Percentiles rank a stretch among this genome's conserved stretches.
phyloP scores from a whole-genome alignment of 2,113 vertebrate genomes.

The Amblyornis subalaris region DNA sequence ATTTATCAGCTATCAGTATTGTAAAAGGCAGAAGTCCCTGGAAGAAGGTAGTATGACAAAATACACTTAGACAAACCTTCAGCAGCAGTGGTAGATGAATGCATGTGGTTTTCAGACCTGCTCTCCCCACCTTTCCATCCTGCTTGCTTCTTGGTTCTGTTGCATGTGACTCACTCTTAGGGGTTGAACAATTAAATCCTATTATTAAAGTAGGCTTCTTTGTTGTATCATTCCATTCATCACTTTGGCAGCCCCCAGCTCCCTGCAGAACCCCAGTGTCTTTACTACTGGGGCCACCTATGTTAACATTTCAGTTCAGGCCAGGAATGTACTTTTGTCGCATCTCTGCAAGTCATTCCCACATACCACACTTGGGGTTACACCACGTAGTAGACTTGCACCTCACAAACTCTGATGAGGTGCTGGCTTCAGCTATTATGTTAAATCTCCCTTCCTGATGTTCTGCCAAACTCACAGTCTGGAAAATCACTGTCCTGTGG shows the following conservation, averaged over 20 bases:
- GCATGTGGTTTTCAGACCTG: neutral
- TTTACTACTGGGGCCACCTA: neutral
- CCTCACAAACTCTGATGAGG: neutral
- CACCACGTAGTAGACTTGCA: neutral
- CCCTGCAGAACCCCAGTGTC: neutral
- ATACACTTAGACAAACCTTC: neutral
- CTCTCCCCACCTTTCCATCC: neutral
- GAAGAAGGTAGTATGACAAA: neutral
- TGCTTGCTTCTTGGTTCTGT: neutral
- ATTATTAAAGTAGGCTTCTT: neutral
- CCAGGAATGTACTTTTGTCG: neutral
- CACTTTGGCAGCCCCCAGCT: neutral
- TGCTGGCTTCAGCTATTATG: neutral
- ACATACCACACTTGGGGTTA: accelerated
- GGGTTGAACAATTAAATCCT: neutral
- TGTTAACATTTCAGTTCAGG: neutral
- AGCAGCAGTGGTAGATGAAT: neutral
- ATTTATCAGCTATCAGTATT: neutral
- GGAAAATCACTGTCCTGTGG: constrained; percentile 8
- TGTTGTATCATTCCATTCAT: neutral
- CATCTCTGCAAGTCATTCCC: neutral
- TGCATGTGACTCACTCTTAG: neutral
- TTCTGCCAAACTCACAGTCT: neutral
- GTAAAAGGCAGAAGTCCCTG: neutral
- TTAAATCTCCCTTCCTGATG: neutral